A percentile compares a stretch with the other conserved stretches of the same genome.
These are phyloP conservation scores for Hypanus sabinus DNA, from an alignment of 2,113 vertebrate genomes.

Conservation along the genomic window DNA sequence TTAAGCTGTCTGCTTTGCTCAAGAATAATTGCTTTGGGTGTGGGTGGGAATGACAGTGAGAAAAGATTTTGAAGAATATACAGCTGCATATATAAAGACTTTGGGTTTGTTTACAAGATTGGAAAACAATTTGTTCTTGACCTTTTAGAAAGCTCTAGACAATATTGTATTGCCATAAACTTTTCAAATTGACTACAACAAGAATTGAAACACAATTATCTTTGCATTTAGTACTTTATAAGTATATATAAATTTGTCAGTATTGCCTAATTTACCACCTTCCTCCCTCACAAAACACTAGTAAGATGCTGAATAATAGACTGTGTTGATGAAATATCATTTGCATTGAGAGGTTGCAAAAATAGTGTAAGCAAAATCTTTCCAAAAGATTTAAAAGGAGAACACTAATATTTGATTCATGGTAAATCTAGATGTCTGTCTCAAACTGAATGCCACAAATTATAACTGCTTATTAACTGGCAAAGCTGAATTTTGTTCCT, in stretches of 20 bases:
- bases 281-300: neutral
- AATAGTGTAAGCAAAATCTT: neutral
- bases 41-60: conserved; percentile 28
- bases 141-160: neutral
- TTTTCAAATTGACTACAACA: neutral
- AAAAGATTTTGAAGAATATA: conserved; percentile 12
- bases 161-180: neutral
- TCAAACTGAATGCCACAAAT: neutral
- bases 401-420: neutral
- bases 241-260: neutral
- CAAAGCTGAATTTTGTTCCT: neutral
- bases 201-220: conserved; percentile 9
- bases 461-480: neutral
- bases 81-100: conserved; percentile 16
- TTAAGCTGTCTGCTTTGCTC: neutral
- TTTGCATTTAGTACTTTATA: neutral
- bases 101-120: neutral
- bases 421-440: neutral
- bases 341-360: neutral
- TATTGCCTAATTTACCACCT: neutral
- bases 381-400: neutral
- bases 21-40: conserved; percentile 1
- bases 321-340: neutral
- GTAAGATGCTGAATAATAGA: neutral
- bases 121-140: neutral